These are phyloP conservation scores for Tetragnatha versicolor DNA, from an alignment of 1,140 invertebrate genomes.

Conservation along the genomic window DNA sequence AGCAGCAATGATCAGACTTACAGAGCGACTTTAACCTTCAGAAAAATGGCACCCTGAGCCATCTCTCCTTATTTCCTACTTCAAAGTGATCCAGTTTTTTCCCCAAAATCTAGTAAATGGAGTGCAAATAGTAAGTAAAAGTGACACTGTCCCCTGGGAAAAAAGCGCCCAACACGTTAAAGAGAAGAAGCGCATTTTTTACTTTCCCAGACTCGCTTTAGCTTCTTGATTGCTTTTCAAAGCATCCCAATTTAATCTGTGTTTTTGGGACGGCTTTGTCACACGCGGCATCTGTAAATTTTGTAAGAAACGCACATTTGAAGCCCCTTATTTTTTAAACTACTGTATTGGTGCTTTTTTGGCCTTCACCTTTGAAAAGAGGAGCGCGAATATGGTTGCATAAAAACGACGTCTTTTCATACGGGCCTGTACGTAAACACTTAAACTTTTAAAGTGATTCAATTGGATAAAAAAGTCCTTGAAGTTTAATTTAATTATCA, in stretches of 20 bases:
- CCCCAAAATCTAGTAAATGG: slow-evolving; percentile 26
- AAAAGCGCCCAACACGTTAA: neutral
- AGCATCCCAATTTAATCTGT: slow-evolving; percentile 6
- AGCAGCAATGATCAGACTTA: neutral
- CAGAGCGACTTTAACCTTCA: slow-evolving; percentile 22
- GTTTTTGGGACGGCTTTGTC: neutral
- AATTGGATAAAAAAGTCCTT: too few relatives aligned
- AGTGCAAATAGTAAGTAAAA: slow-evolving; percentile 46
- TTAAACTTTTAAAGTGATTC: too few relatives aligned
- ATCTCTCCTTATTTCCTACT: slow-evolving; percentile 33
- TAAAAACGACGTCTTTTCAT: too few relatives aligned
- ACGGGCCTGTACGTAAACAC: too few relatives aligned
- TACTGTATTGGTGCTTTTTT: too few relatives aligned
- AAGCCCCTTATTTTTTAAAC: slow-evolving; percentile 1
- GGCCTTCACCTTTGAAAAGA: too few relatives aligned
- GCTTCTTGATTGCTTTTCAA: slow-evolving; percentile 18
- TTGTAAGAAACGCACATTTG: slow-evolving; percentile 2
- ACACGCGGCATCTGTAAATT: neutral
- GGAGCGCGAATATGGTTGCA: too few relatives aligned
- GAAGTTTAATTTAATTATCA: too few relatives aligned
- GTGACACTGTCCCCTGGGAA: slow-evolving; percentile 19
- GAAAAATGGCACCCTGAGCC: neutral
- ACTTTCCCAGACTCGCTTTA: neutral
- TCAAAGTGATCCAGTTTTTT: slow-evolving; percentile 42
- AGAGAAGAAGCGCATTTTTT: slow-evolving; percentile 17